Evolutionary conservation across 2,888 invertebrate genomes (phyloP), one percentile per base, ranked within the genome.

Genomic region (Lasioglossum oenotherae): DNA sequence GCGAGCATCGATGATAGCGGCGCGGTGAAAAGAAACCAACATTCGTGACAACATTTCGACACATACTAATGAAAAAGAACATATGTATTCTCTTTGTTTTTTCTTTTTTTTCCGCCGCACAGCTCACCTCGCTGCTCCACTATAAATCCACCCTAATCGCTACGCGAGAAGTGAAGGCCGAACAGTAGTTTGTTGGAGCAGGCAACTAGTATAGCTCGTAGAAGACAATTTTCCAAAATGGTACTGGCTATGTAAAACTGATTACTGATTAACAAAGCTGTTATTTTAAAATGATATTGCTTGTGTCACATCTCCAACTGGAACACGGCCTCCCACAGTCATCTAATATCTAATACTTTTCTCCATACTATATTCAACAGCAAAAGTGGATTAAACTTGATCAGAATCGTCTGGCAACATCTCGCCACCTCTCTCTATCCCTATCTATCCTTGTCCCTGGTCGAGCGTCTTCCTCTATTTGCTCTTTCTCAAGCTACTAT

Each of bases 401-500:
- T 16, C 5, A n/a, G 49, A 49, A 49, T 78, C 69, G n/a, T 35
- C 69, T 10, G 53, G n/a, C 23, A 53, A 53, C n/a, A 53, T 2
- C 53, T 53, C 23, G 49, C 49, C 49, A 8, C 23, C 23, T 53
- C n/a, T 8, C 23, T 53, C 53, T 53, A 53, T 57, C 31, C 27
- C 31, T 46, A 14, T 35, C 10, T 23, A 46, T 57, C 75, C 60
- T 41, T 57, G 41, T 14, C 35, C 16, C 27, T 12, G 31, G 27
- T 31, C n/a, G 53, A 53, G 38, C 64, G 19, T 57, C 41, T 31
- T 27, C 64, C 27, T 38, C 38, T 44, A 16, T 69, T 38, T 27
- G 16, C 35, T 16, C 73, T 3, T 53, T 76, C 49, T n/a, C 64
- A 46, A 75, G 76, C 76, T 73, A 67, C 44, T 53, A 64, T 78